Percentiles rank a stretch among this genome's conserved stretches.
These are phyloP conservation scores for Phortica variegata DNA, from an alignment of 1,140 invertebrate species.

Conservation along the genomic window DNA sequence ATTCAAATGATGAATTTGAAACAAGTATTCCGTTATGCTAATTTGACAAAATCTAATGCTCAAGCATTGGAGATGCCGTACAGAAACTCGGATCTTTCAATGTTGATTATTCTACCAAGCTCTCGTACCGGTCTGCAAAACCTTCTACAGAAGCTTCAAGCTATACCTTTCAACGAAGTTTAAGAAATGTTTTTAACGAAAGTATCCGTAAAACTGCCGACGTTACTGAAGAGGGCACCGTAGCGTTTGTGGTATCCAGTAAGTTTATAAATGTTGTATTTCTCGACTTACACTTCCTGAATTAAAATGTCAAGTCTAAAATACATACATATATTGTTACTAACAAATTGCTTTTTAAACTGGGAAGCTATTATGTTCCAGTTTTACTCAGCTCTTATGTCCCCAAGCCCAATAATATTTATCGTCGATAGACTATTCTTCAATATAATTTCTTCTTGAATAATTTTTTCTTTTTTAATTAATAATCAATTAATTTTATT, in stretches of 20 bases:
- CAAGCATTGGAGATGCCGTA: slow-evolving; percentile 57
- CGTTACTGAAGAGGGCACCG: slow-evolving; percentile 65
- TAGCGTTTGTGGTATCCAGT: slow-evolving; percentile 61
- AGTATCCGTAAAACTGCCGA: slow-evolving; percentile 65
- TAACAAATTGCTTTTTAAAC: too few species aligned
- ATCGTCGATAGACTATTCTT: too few species aligned
- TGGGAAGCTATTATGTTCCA: too few species aligned
- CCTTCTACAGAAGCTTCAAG: slow-evolving; percentile 59
- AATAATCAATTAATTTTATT: too few species aligned
- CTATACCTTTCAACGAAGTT: slow-evolving; percentile 45
- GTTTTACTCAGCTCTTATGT: too few species aligned
- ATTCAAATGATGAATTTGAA: slow-evolving; percentile 58
- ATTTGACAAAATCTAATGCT: slow-evolving; percentile 47
- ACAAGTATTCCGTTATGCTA: slow-evolving; percentile 42
- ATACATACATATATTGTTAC: too few species aligned
- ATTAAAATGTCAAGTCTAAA: too few species aligned
- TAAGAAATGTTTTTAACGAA: slow-evolving; percentile 25
- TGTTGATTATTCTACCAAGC: slow-evolving; percentile 64
- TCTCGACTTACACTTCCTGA: too few species aligned
- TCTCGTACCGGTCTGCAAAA: slow-evolving; percentile 56
- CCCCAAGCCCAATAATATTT: too few species aligned
- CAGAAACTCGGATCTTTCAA: slow-evolving; percentile 59
- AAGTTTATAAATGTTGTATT: too few species aligned
- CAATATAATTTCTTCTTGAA: too few species aligned
- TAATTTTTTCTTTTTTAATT: too few species aligned